Percentiles rank a stretch among this genome's conserved stretches.
phyloP scores from a whole-genome alignment of 2,797 vertebrate genomes.

The Craterocephalus amniculus region DNA sequence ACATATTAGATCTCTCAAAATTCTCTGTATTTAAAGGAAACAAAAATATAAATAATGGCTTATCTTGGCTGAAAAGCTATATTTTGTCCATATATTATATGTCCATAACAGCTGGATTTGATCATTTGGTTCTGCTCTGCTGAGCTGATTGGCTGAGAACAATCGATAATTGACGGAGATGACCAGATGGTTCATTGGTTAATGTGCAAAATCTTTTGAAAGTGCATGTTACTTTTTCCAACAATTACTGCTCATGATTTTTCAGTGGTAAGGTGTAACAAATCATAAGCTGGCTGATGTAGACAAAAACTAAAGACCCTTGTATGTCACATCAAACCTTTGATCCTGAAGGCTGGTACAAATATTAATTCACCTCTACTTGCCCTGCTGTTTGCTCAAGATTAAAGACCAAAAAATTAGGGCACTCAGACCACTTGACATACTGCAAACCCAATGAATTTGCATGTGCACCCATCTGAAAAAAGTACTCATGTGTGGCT shows the following conservation, averaged over 20 bases:
- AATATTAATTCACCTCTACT: slow-evolving; percentile 34
- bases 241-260: not conserved
- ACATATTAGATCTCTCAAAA: too few relatives aligned
- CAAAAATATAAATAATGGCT: too few relatives aligned
- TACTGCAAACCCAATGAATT: slow-evolving; percentile 16
- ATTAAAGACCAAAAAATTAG: slow-evolving; percentile 36
- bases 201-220: not conserved
- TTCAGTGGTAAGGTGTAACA: not conserved
- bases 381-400: slow-evolving; percentile 17
- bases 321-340: slow-evolving; percentile 28
- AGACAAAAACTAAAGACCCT: not conserved
- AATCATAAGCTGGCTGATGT: not conserved
- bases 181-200: not conserved
- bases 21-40: too few relatives aligned
- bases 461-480: slow-evolving; percentile 17
- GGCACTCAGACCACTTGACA: slow-evolving; percentile 9
- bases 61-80: too few relatives aligned
- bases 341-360: slow-evolving; percentile 31
- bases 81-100: too few relatives aligned
- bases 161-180: not conserved
- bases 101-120: not conserved
- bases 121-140: not conserved
- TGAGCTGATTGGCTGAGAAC: not conserved
- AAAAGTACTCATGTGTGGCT: slow-evolving; percentile 6
- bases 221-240: not conserved